Base-by-base conservation (phyloP, 2,888 invertebrate species). In the Mycalesis mineus region DNA sequence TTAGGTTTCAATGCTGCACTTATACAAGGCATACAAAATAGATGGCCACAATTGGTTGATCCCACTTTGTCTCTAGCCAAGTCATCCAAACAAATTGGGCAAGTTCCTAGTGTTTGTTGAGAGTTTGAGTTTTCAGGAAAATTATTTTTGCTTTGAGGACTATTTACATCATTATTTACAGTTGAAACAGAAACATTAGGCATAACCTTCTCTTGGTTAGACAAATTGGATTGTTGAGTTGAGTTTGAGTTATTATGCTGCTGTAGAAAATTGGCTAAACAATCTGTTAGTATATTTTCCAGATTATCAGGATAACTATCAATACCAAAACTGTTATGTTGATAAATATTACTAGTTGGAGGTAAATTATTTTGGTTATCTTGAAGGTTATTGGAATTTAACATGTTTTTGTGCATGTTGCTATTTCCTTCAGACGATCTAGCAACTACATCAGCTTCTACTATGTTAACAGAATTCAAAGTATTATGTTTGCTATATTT, bases 11-110 rank as follows among this genome's bases (percentile, higher is more conserved):
- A 42, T 15, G 80, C 69, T 42, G 62, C 60, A 64, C 71, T 56
- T 42, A 83, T 74, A 61, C 82, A 82, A 2, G 33, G 56, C 66
- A 78, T 69, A 61, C 82, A 83, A 60, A 82, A 82, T 5, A 83
- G 65, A 68, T 83, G 83, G 1, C 83, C 83, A 69, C 82, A 83
- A 41, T 74, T 65, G 14, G 82, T 82, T 28, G 81, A 79, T 39
- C 72, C 81, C 11, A 81, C 4, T 64, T 39, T 41, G 61, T 68
- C 11, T 57, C 66, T n/a, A 65, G 51, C 7, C 81, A 63, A 47
- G 57, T 68, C 11, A 0, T 81, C 81, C 69, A 81, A 71, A 59
- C 83, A 83, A 37, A 83, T 81, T 13, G 82, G 81, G 51, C 83
- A 83, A 33, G 77, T 76, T 6, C 77, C 75, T 52, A 77, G 40